A percentile compares a stretch with the other conserved stretches of the same genome.
Evolutionary conservation across 1,140 invertebrate species (phyloP).

Genomic region (Drosophila lacertosa): DNA sequence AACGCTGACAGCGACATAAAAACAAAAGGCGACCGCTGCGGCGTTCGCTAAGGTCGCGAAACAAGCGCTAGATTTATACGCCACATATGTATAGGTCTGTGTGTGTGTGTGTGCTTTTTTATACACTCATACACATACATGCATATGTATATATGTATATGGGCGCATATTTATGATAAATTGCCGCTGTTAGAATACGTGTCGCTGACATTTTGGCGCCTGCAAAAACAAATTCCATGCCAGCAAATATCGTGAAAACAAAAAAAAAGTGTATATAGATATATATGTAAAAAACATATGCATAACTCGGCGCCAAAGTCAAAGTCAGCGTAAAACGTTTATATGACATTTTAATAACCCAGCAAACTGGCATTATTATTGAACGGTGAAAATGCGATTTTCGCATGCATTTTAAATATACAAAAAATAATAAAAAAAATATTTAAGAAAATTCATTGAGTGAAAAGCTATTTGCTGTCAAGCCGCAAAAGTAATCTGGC

Average conservation of each 20-base stretch:
- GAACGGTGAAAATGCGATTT: conserved; percentile 56
- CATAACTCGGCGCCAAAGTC: conserved; percentile 33
- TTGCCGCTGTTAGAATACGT: conserved; percentile 66
- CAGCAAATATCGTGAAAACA: not conserved
- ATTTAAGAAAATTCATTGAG: conserved; percentile 45
- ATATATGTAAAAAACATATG: conserved; percentile 3
- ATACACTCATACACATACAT: conserved; percentile 2
- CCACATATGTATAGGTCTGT: conserved; percentile 21
- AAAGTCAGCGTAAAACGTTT: conserved; percentile 66
- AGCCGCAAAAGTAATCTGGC: conserved; percentile 63
- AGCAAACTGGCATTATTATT: conserved; percentile 75
- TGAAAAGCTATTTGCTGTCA: conserved; percentile 70
- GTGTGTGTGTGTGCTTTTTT: not conserved
- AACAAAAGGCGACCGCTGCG: conserved; percentile 62
- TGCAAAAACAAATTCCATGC: conserved; percentile 46
- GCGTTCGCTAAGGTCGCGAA: conserved; percentile 38
- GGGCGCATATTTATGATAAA: conserved; percentile 75
- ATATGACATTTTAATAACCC: conserved; percentile 75
- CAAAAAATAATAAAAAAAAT: no score
- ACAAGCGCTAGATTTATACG: conserved; percentile 64
- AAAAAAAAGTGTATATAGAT: conserved; percentile 4
- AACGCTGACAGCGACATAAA: conserved; percentile 76
- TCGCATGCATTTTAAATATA: conserved; percentile 9
- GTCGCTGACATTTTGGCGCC: conserved; percentile 76
- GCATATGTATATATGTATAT: conserved; percentile 30